Conservation (phyloP, 2,113 vertebrate species). For the Poeciliopsis turrubarensis region DNA sequence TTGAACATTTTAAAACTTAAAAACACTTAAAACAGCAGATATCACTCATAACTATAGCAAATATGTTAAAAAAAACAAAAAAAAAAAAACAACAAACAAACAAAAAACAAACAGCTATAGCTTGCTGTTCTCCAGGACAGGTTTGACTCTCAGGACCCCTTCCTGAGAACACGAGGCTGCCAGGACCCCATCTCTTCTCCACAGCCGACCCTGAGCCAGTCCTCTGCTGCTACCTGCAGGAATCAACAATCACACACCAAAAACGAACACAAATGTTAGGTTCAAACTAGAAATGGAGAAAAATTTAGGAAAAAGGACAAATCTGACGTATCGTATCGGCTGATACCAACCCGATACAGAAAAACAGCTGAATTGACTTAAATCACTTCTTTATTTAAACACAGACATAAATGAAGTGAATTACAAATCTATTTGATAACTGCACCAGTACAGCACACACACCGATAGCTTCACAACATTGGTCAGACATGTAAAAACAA, state of each 20-base stretch:
- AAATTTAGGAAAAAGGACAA: neutral
- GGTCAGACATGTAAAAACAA: too few species aligned
- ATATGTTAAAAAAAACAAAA: neutral
- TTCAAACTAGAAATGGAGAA: neutral
- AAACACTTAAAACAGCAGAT: neutral
- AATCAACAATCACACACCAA: constrained; percentile 12
- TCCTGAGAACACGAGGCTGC: constrained; percentile 92
- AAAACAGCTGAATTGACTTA: too few species aligned
- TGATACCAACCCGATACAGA: too few species aligned
- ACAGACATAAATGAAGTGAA: too few species aligned
- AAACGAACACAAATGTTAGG: neutral
- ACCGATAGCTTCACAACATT: too few species aligned
- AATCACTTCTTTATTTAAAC: too few species aligned
- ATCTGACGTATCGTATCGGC: neutral
- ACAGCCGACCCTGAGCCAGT: constrained; percentile 89
- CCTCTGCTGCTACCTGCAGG: constrained; percentile 86
- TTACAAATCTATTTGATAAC: too few species aligned
- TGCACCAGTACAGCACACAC: too few species aligned
- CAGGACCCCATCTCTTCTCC: constrained; percentile 90
- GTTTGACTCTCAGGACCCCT: constrained; percentile 85
- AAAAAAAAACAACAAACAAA: neutral
- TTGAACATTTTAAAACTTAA: neutral
- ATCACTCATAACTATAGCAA: neutral
- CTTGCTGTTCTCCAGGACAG: constrained; percentile 76
- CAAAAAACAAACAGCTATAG: constrained; percentile 73